Conservation (phyloP, 2,888 invertebrate genomes). For the Noctua janthina region DNA sequence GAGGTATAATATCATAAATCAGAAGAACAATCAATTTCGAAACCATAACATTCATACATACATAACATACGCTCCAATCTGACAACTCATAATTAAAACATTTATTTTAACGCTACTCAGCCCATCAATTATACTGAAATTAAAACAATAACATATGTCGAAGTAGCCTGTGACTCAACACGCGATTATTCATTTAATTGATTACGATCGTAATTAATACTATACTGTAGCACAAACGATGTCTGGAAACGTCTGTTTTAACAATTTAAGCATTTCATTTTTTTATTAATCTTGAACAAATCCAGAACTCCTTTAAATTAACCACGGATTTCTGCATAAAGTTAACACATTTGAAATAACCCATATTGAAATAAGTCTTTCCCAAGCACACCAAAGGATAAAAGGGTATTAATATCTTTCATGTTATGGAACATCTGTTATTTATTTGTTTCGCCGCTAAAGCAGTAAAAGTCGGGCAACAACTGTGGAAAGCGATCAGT, state of each 20-base stretch:
- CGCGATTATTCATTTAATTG: slow-evolving; percentile 66
- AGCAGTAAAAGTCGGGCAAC: slow-evolving; percentile 44
- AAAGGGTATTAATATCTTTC: slow-evolving; percentile 17
- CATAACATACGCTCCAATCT: slow-evolving; percentile 46
- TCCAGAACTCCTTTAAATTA: slow-evolving; percentile 5
- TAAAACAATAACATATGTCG: slow-evolving; percentile 58
- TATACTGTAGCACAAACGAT: slow-evolving; percentile 45
- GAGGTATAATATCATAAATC: slow-evolving; percentile 31
- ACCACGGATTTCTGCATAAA: slow-evolving; percentile 9
- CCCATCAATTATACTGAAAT: slow-evolving; percentile 60
- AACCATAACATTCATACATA: slow-evolving; percentile 54
- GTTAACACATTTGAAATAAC: slow-evolving; percentile 19
- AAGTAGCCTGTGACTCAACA: slow-evolving; percentile 64
- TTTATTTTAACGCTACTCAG: slow-evolving; percentile 41
- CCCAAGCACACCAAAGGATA: slow-evolving; percentile 17
- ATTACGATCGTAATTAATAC: slow-evolving; percentile 54
- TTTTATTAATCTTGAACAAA: slow-evolving; percentile 5
- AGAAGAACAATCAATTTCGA: slow-evolving; percentile 38
- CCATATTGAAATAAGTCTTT: slow-evolving; percentile 20
- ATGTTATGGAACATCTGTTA: slow-evolving; percentile 31
- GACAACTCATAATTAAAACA: slow-evolving; percentile 64
- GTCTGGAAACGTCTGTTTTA: slow-evolving; percentile 51
- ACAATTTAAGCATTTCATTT: slow-evolving; percentile 28
- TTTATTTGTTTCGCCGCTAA: slow-evolving; percentile 39
- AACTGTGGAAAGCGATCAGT: slow-evolving; percentile 45